Conservation (phyloP, 2,888 invertebrate species). For the Apoderus coryli region DNA sequence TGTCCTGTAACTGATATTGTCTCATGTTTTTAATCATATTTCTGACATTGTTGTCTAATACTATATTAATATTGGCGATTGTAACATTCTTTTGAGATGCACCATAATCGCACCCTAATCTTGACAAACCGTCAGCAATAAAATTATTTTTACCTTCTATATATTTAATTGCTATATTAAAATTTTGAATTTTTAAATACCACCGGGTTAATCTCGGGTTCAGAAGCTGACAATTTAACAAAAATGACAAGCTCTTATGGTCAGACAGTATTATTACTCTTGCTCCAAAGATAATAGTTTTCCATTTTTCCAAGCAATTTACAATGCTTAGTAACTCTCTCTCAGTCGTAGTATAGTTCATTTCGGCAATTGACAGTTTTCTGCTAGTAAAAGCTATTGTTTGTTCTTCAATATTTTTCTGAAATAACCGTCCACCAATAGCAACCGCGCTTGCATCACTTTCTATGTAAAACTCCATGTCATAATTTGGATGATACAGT, state of each 20-base stretch:
- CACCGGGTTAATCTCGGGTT: constrained; percentile 11
- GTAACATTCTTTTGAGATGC: too few relatives aligned
- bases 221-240: constrained; percentile 11
- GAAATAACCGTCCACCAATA: constrained; percentile 11
- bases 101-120: too few relatives aligned
- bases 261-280: constrained; percentile 13
- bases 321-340: constrained; percentile 14
- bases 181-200: constrained; percentile 10
- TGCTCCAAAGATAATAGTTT: constrained; percentile 7
- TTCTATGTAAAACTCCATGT: constrained; percentile 10
- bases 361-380: constrained; percentile 9
- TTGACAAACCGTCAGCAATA: constrained; percentile 11
- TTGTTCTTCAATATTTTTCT: constrained; percentile 10
- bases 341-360: constrained; percentile 15
- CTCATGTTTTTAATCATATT: too few relatives aligned
- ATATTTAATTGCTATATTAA: constrained; percentile 9
- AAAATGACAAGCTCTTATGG: constrained; percentile 12
- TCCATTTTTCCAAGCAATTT: constrained; percentile 12
- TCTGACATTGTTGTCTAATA: too few relatives aligned
- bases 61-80: too few relatives aligned
- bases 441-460: constrained; percentile 10
- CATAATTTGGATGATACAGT: constrained; percentile 12
- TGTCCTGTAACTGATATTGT: too few relatives aligned
- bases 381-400: constrained; percentile 13
- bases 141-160: constrained; percentile 11